Evolutionary conservation across 2,113 vertebrate species (phyloP).

Genomic region (Coracopsis vasa): DNA sequence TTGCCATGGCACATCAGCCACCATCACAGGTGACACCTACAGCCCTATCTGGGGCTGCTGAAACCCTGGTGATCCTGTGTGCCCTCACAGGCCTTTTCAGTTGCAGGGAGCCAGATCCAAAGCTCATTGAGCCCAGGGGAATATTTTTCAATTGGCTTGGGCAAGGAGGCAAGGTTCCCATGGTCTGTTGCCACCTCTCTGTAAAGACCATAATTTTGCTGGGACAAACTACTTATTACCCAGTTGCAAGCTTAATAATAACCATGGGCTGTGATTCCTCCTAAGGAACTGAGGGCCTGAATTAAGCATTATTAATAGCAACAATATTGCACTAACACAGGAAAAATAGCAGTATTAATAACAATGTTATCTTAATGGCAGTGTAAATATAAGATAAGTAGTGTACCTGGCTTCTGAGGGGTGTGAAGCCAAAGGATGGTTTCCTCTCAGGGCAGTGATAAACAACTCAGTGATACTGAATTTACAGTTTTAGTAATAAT

Average conservation of each 20-base stretch:
- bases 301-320: slow-evolving; percentile 54
- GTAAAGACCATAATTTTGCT: slow-evolving; percentile 3
- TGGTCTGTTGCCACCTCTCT: not conserved
- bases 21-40: not conserved
- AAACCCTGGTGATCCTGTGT: not conserved
- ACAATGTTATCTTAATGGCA: slow-evolving; percentile 30
- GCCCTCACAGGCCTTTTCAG: not conserved
- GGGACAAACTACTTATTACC: slow-evolving; percentile 45
- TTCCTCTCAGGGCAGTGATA: slow-evolving; percentile 42
- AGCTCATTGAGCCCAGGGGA: not conserved
- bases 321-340: not conserved
- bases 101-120: not conserved
- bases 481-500: slow-evolving; percentile 48
- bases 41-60: not conserved
- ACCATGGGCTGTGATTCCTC: slow-evolving; percentile 15
- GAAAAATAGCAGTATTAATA: slow-evolving; percentile 35
- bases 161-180: not conserved
- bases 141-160: not conserved
- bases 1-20: fast-evolving
- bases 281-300: slow-evolving; percentile 36
- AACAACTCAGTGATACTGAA: slow-evolving; percentile 44
- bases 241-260: slow-evolving; percentile 13
- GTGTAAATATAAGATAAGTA: slow-evolving; percentile 23
- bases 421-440: not conserved
- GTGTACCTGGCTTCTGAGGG: slow-evolving; percentile 17